Percentiles rank a stretch among this genome's conserved stretches.
These are phyloP conservation scores for Heterotis niloticus DNA, from an alignment of 2,113 vertebrate genomes.

Conservation along the genomic window DNA sequence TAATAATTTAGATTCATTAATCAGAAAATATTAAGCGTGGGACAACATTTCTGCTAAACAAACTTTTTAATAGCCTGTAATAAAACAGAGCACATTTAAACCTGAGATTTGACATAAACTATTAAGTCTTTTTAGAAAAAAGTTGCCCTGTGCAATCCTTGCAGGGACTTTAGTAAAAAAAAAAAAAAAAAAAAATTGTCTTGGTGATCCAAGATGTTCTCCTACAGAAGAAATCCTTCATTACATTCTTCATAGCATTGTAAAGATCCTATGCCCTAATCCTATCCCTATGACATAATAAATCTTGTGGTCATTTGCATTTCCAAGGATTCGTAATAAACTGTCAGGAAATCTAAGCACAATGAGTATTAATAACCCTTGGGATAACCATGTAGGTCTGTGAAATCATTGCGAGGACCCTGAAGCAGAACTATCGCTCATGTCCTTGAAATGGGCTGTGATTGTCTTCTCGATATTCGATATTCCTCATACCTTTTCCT, in stretches of 20 bases:
- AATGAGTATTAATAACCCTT: conserved; percentile 20
- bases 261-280: no score
- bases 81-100: no score
- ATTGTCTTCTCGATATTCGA: background rate
- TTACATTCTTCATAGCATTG: background rate
- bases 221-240: background rate
- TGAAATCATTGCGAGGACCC: background rate
- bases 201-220: background rate
- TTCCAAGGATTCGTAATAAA: conserved; percentile 4
- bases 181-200: no score
- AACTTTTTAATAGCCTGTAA: no score
- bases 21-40: no score
- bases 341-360: conserved; percentile 13
- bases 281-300: background rate
- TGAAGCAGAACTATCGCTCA: conserved; percentile 8
- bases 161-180: no score
- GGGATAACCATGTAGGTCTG: conserved; percentile 14
- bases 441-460: background rate
- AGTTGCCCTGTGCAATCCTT: no score
- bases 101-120: no score
- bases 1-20: no score
- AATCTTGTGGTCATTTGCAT: background rate
- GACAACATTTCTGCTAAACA: no score
- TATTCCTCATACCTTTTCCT: no score
- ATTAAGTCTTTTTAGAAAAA: no score